A percentile compares a stretch with the other conserved stretches of the same genome.
These are phyloP conservation scores for Calyptomena viridis DNA, from an alignment of 2,113 vertebrate species.

Conservation along the genomic window DNA sequence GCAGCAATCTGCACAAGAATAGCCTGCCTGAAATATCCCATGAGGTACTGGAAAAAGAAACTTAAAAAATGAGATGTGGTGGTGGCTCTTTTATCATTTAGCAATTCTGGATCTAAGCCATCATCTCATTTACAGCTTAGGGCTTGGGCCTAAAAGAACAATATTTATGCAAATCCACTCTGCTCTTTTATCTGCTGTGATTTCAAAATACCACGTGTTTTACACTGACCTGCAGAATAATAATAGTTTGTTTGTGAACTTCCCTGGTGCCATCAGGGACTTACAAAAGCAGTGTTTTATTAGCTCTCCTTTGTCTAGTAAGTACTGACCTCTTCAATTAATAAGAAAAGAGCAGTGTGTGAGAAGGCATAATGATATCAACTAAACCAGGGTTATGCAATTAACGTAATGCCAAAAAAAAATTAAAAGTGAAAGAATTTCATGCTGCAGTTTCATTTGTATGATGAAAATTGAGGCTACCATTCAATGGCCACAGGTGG, in stretches of 20 bases:
- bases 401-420: not conserved
- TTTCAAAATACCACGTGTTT: not conserved
- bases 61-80: not conserved
- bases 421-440: not conserved
- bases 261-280: not conserved
- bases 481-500: not conserved
- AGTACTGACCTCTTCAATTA: not conserved
- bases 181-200: not conserved
- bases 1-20: not conserved
- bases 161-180: slow-evolving; percentile 19
- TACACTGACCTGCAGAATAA: not conserved
- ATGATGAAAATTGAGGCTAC: not conserved
- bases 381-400: not conserved
- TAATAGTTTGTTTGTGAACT: not conserved
- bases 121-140: not conserved
- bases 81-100: not conserved
- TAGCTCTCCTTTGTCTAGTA: not conserved
- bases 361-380: not conserved
- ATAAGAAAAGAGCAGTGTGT: not conserved
- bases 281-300: not conserved
- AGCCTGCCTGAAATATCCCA: not conserved
- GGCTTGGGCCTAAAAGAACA: not conserved
- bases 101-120: not conserved
- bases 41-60: not conserved
- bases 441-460: not conserved